A percentile compares a stretch with the other conserved stretches of the same genome.
Evolutionary conservation across 2,797 vertebrate genomes (phyloP).

Genomic region (Sebastolobus altivelis): DNA sequence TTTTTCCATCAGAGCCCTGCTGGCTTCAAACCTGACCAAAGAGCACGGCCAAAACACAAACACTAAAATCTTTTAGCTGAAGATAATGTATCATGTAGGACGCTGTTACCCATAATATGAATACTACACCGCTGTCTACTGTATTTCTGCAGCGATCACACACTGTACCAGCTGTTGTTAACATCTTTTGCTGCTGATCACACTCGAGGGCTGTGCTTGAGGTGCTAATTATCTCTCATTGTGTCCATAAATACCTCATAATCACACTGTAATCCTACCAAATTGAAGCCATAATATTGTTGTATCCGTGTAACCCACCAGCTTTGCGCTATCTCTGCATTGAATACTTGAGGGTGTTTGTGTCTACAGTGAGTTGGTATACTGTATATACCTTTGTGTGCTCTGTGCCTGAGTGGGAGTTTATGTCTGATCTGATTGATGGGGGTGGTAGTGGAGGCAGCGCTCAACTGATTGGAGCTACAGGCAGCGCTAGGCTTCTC

Average conservation of each 20-base stretch:
- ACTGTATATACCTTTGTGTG: constrained; percentile 26
- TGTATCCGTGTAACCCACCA: constrained; percentile 13
- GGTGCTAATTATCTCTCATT: constrained; percentile 70
- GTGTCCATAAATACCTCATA: constrained; percentile 68
- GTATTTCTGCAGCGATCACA: constrained; percentile 19
- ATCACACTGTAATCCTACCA: constrained; percentile 56
- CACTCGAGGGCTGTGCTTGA: constrained; percentile 56
- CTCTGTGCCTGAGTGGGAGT: constrained; percentile 44
- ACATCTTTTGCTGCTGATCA: constrained; percentile 51
- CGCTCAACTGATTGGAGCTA: constrained; percentile 70
- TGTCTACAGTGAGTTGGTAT: constrained; percentile 18
- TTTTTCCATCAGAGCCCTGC: too few species aligned
- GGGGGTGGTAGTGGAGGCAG: constrained; percentile 55
- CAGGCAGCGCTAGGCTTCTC: constrained; percentile 73
- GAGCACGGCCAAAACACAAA: not conserved
- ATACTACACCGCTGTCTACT: not conserved
- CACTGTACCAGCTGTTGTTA: constrained; percentile 38
- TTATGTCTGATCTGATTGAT: constrained; percentile 76
- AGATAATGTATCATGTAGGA: not conserved
- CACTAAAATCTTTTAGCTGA: not conserved
- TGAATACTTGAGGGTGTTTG: constrained; percentile 25
- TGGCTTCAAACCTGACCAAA: too few species aligned
- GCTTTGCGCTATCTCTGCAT: constrained; percentile 15
- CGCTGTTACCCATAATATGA: not conserved
- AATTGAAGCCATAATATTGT: constrained; percentile 33